A percentile compares a stretch with the other conserved stretches of the same genome.
These are phyloP conservation scores for Anarhynchus alexandrinus DNA, from an alignment of 2,113 vertebrate genomes.

Conservation along the genomic window DNA sequence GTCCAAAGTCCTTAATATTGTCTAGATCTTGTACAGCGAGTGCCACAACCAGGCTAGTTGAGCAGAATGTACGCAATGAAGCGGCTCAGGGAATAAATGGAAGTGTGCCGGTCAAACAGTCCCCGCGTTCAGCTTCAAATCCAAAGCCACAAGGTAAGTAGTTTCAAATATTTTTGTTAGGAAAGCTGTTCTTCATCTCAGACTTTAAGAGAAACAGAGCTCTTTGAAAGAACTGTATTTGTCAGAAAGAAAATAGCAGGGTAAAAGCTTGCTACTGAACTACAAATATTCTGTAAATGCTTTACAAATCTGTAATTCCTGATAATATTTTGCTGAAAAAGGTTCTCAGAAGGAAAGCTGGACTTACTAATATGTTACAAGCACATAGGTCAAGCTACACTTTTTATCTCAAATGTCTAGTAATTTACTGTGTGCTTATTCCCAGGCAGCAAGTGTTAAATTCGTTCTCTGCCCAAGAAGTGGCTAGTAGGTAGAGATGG, in stretches of 20 bases:
- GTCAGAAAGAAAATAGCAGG: not conserved
- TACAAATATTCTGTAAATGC: not conserved
- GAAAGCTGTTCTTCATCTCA: not conserved
- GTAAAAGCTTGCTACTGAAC: not conserved
- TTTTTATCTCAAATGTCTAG: not conserved
- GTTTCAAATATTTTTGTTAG: not conserved
- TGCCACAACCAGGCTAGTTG: slow-evolving; percentile 44
- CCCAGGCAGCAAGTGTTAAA: not conserved
- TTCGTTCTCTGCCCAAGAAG: not conserved
- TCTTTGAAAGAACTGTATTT: not conserved
- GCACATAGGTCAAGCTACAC: not conserved
- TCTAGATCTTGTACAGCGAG: slow-evolving; percentile 15
- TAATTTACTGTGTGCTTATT: not conserved
- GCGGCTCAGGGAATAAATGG: slow-evolving; percentile 78
- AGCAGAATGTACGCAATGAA: slow-evolving; percentile 56
- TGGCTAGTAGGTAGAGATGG: not conserved
- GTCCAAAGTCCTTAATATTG: slow-evolving; percentile 56
- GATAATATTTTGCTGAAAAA: not conserved
- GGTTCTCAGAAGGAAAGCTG: not conserved
- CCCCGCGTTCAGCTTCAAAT: slow-evolving; percentile 50
- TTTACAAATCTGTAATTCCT: not conserved
- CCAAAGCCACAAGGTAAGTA: slow-evolving; percentile 79
- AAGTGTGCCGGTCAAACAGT: slow-evolving; percentile 60
- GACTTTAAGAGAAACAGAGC: not conserved
- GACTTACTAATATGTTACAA: not conserved